Base-by-base conservation (phyloP, 2,113 vertebrate species). In the Erpornis zantholeuca region DNA sequence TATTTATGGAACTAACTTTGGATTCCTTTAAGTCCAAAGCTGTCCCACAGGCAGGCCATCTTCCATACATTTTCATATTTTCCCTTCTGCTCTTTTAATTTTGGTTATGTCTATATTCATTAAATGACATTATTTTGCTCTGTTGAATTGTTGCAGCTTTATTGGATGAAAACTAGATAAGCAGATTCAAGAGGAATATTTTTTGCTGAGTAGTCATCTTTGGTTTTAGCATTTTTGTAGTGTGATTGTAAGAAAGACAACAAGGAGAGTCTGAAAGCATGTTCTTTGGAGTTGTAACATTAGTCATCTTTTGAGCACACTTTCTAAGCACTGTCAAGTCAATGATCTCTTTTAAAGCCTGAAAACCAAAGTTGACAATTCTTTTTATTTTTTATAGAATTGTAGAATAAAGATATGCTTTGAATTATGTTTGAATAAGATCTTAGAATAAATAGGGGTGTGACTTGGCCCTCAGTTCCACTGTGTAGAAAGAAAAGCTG, bases 151-250 rank as follows among this genome's bases (percentile, higher is more conserved):
- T 68, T 90, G 61, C 28, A 40, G 23, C 54, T 93, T 90, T 76
- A 72, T 49, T 61, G 10, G 14, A 86, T 66, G 20, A 81, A 38
- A 61, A 77, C 53, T 36, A 31, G 83, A 87, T 93, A 94, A 96
- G 35, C 15, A 91, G 77, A 90, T 95, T 95, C 80, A 63, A 38
- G 47, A 82, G 14, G 12, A 77, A 7, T 40, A 63, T 77, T 57
- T 85, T 56, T 94, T 79, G 19, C 36, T 69, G 60, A 18, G 56
- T 88, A 84, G 27, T 5, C 2, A 15, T 71, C 81, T 93, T 97
- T 87, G 82, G n/a, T 52, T 93, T 94, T 89, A 92, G 40, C 47
- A 9, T 89, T 93, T 96, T 95, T 96, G 47, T 56, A 94, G 29
- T 92, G 73, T 83, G 89, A 83, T 86, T 65, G 15, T 49, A 63